These are phyloP conservation scores for Azemiops feae DNA, from an alignment of 2,113 vertebrate species.

Conservation along the genomic window DNA sequence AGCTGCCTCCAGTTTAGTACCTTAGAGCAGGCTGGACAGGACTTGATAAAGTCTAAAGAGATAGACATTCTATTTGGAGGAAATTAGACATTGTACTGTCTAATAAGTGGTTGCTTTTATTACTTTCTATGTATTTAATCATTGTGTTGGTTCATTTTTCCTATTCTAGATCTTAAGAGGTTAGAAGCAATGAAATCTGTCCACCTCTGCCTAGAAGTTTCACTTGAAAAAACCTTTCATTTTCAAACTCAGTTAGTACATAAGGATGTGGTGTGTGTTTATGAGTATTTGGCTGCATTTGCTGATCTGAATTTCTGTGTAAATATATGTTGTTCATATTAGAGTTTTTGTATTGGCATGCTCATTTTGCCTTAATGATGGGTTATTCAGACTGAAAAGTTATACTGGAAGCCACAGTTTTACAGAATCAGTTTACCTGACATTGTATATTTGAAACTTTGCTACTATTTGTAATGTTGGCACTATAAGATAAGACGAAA, in stretches of 20 bases:
- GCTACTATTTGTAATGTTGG: neutral
- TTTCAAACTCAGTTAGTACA: neutral
- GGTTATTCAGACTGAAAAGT: neutral
- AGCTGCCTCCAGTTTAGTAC: neutral
- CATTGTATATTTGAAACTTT: neutral
- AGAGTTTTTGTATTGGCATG: neutral
- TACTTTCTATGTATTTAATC: neutral
- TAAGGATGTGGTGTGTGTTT: neutral
- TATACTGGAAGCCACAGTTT: neutral
- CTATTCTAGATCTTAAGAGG: neutral
- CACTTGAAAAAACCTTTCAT: neutral
- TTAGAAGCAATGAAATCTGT: neutral
- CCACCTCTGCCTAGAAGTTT: neutral
- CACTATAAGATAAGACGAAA: neutral
- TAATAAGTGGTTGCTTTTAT: neutral
- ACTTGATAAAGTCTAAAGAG: neutral
- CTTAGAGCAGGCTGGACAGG: neutral
- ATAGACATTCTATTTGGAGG: neutral
- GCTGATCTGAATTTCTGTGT: neutral
- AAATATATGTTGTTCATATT: neutral
- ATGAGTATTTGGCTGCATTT: neutral
- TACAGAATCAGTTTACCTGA: neutral
- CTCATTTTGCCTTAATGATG: neutral
- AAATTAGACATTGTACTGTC: neutral
- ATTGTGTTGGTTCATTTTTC: neutral